These are phyloP conservation scores for Smithornis capensis DNA, from an alignment of 2,113 vertebrate genomes.

Conservation along the genomic window DNA sequence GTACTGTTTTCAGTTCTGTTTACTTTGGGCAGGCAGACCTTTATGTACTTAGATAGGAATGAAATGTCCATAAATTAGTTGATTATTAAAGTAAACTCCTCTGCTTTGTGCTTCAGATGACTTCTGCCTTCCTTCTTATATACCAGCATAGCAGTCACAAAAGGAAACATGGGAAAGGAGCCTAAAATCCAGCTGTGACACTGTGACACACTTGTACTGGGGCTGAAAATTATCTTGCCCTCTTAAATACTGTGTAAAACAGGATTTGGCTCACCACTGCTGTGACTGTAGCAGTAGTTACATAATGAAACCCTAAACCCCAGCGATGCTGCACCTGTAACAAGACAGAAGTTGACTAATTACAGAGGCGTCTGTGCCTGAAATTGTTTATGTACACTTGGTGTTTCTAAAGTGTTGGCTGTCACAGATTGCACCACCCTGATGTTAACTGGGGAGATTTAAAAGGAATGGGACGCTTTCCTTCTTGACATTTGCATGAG, in stretches of 20 bases:
- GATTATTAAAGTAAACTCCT: neutral
- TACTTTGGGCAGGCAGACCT: neutral
- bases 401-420: neutral
- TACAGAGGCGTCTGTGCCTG: constrained; percentile 13
- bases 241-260: neutral
- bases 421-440: neutral
- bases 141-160: neutral
- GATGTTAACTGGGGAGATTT: neutral
- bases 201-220: neutral
- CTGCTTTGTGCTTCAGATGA: neutral
- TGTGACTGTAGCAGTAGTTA: constrained; percentile 27
- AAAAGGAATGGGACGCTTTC: neutral
- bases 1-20: neutral
- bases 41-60: constrained; percentile 1
- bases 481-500: neutral
- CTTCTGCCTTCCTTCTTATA: neutral
- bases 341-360: constrained; percentile 46
- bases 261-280: constrained; percentile 29
- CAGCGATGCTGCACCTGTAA: constrained; percentile 18
- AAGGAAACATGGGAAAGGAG: neutral
- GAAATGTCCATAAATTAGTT: neutral
- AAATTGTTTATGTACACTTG: constrained; percentile 35
- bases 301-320: constrained; percentile 41
- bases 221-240: neutral
- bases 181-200: neutral